phyloP scores from a whole-genome alignment of 2,113 vertebrate genomes.

The Alethe diademata region DNA sequence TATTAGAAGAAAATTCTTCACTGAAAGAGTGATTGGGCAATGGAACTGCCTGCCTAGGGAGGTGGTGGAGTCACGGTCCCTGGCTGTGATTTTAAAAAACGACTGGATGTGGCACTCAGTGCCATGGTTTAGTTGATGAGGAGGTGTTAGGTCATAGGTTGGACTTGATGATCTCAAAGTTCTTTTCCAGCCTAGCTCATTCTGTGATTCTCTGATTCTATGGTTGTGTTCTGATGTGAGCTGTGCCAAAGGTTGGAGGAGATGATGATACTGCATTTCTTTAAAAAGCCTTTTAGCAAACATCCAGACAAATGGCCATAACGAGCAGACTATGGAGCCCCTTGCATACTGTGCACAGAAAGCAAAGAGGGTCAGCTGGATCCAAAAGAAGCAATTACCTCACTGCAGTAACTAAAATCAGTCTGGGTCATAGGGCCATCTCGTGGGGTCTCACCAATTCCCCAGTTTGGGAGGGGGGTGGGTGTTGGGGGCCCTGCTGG shows the following conservation, averaged over 20 bases:
- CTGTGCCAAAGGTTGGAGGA: background rate
- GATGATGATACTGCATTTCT: background rate
- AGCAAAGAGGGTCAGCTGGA: background rate
- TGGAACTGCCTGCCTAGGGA: background rate
- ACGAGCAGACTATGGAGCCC: background rate
- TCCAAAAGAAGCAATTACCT: background rate
- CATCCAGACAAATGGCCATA: background rate
- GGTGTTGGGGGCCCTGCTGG: background rate
- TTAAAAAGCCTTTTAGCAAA: background rate
- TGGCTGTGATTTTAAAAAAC: background rate
- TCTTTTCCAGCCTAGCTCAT: background rate
- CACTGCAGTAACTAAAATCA: background rate
- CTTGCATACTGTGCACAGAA: background rate
- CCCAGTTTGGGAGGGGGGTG: background rate
- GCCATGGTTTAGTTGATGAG: background rate
- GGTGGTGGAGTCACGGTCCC: accelerated
- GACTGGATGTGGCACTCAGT: accelerated
- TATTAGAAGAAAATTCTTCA: background rate
- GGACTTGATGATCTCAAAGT: background rate
- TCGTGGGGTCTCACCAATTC: background rate
- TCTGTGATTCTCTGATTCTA: background rate
- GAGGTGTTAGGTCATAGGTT: no score
- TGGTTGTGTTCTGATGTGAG: background rate
- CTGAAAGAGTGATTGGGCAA: background rate
- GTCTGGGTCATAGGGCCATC: background rate